Conservation (phyloP, 2,797 vertebrate genomes). For the Crax fasciolata region DNA sequence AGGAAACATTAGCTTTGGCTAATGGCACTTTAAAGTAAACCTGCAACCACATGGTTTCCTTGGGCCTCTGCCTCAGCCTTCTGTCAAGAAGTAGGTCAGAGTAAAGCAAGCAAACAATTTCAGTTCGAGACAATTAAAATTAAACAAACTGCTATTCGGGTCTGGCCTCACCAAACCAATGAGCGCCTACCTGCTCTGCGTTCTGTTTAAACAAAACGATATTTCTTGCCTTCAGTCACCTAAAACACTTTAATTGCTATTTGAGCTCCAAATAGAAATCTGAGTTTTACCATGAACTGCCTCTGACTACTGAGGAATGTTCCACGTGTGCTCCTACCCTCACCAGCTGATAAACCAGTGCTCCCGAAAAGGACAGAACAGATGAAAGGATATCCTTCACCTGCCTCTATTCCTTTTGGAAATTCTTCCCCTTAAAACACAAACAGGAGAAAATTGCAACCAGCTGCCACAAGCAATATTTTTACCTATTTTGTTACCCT, state of each 20-base stretch:
- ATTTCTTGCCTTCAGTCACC: conserved; percentile 14
- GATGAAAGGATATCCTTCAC: not conserved
- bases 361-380: not conserved
- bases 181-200: not conserved
- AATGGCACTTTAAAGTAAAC: conserved; percentile 52
- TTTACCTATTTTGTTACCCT: not conserved
- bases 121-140: not conserved
- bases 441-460: not conserved
- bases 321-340: not conserved
- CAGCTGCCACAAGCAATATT: not conserved
- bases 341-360: not conserved
- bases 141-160: not conserved
- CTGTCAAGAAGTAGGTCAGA: not conserved
- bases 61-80: not conserved
- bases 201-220: conserved; percentile 33
- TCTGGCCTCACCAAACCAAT: not conserved
- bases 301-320: not conserved
- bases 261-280: conserved; percentile 18
- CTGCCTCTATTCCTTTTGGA: not conserved
- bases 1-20: conserved; percentile 45
- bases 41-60: conserved; percentile 12
- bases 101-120: not conserved
- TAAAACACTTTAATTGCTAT: conserved; percentile 2
- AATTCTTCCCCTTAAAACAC: not conserved
- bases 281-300: not conserved